Evolutionary conservation across 2,113 vertebrate species (phyloP).

Genomic region (Daphoenositta chrysoptera): DNA sequence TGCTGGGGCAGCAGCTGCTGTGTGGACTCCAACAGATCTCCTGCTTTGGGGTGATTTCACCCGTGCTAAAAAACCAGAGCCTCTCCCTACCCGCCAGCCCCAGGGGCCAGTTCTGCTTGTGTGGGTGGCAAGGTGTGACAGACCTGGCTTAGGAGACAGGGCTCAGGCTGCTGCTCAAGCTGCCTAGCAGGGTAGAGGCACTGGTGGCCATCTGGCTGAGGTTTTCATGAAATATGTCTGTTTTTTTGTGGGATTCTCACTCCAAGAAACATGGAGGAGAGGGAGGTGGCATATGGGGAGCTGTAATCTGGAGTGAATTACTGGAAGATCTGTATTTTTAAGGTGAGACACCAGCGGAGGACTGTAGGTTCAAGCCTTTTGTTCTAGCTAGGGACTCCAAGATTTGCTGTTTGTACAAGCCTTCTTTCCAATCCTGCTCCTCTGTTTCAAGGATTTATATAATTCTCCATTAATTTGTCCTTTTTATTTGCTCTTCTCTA

Average conservation of each 20-base stretch:
- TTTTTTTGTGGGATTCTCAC: background rate
- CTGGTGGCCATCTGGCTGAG: background rate
- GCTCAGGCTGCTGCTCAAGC: background rate
- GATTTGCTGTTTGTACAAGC: background rate
- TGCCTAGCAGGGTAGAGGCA: background rate
- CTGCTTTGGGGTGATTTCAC: background rate
- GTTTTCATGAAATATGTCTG: background rate
- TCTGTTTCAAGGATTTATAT: background rate
- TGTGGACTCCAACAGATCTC: rapidly evolving
- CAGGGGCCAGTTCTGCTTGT: background rate
- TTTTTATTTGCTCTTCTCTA: background rate
- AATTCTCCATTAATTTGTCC: background rate
- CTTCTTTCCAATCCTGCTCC: background rate
- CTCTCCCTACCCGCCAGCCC: background rate
- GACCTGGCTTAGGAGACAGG: background rate
- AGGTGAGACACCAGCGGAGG: background rate
- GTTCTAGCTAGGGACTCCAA: background rate
- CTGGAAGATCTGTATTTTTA: background rate
- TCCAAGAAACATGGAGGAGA: background rate
- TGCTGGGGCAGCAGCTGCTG: background rate
- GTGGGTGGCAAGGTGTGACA: background rate
- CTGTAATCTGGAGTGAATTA: background rate
- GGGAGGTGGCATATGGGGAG: rapidly evolving
- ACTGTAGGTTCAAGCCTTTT: background rate
- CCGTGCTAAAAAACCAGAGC: background rate